Evolutionary conservation across 2,797 vertebrate species (phyloP), one percentile per base, ranked within the genome.

Genomic region (Orientallactaga sibirica): DNA sequence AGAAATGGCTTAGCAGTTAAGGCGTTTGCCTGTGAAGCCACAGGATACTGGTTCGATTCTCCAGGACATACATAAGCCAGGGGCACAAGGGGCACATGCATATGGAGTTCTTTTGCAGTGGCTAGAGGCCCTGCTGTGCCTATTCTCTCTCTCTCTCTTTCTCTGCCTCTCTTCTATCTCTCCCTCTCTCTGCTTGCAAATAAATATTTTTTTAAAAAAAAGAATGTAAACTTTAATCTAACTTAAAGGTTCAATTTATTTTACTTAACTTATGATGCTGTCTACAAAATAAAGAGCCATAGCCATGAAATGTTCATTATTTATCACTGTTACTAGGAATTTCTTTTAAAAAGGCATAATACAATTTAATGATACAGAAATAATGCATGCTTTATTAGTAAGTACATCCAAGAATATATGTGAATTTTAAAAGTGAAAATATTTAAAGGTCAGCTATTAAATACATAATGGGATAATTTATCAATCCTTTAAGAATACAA

Each of bases 281-380:
- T 68, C 61, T 90, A 84, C 55, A 84, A 74, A 82, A 48, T 92
- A 24, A 92, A 92, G 16, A 87, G 33, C 0, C 29, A 92, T 64
- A 79, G 16, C 43, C 16, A 76, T 12, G 75, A 84, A 74, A 68
- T 58, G 73, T 78, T 87, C 68, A 22, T 43, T 61, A 67, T 62
- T 87, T 90, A 20, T 80, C 41, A 75, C 16, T 87, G 22, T 7
- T 19, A 87, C 58, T 80, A 71, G 10, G 41, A 89, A 94, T 66
- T 86, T 4, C 20, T 82, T 24, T 22, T 11, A 66, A 83, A 71
- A 87, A 25, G 9, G 55, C 55, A 61, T 58, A 83, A 68, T 83
- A 29, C 0, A 68, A 61, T 89, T 12, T 66, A 90, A 71, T 80
- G 19, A 16, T 22, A 90, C 18, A 33, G 27, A 78, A 87, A 75